Evolutionary conservation across 2,113 vertebrate genomes (phyloP).

Genomic region (Acrocephalus arundinaceus): DNA sequence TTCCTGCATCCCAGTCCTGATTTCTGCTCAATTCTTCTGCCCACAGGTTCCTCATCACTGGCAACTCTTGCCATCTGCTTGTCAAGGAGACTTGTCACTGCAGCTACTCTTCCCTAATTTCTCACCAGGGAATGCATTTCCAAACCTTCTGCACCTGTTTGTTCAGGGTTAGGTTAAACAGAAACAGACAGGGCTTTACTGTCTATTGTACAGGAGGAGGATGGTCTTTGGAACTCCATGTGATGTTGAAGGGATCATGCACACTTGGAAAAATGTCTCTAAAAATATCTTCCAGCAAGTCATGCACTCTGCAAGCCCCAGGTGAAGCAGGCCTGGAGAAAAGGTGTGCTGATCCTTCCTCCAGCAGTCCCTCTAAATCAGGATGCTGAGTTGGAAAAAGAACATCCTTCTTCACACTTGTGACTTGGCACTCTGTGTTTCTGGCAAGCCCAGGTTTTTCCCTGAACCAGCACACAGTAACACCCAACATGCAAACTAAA

Average conservation of each 20-base stretch:
- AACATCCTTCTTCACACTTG: neutral
- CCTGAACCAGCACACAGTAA: neutral
- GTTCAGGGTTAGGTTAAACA: neutral
- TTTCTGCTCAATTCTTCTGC: neutral
- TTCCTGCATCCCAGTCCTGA: neutral
- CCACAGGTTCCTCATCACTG: neutral
- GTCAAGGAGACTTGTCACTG: neutral
- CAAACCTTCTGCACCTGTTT: neutral
- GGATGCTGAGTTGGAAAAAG: neutral
- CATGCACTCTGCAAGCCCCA: neutral
- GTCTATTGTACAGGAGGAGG: neutral
- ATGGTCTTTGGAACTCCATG: fast-evolving
- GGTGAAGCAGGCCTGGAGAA: neutral
- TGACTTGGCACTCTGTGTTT: neutral
- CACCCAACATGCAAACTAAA: neutral
- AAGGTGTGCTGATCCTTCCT: neutral
- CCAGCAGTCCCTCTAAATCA: neutral
- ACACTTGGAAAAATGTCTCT: neutral
- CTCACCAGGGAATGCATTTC: neutral
- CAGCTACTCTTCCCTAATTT: neutral
- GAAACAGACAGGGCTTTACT: neutral
- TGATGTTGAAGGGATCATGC: neutral
- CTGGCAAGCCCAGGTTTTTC: neutral
- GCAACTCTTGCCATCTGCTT: neutral
- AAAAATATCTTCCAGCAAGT: neutral